Base-by-base conservation (phyloP, 2,888 invertebrate species). In the Pterostichus madidus region DNA sequence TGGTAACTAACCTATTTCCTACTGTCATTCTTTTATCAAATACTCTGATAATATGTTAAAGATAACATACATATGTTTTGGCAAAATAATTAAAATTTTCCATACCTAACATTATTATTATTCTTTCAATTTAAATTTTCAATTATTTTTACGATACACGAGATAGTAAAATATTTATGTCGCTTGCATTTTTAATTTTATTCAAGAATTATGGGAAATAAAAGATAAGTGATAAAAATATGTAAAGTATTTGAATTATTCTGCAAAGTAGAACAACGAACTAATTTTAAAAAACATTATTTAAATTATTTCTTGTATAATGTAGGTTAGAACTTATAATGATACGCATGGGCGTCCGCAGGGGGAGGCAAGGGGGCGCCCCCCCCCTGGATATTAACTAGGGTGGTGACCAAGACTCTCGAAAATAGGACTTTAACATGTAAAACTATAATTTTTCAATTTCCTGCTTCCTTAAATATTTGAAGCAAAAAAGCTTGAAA, bases 1-100 rank as follows among this genome's bases (percentile, higher is more conserved):
- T 56, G 77, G 77, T 56, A 8, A 35, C 31, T 76, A 75, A 77
- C 35, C 53, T n/a, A 56, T 77, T 35, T 77, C 56, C 77, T 77
- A 77, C 39, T 77, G 56, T 77, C 77, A 76, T 17, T 56, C 7
- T 56, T 13, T 17, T 76, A 13, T 24, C 52, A 49, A 15, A 75
- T 52, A 8, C 39, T 35, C 8, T 53, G 52, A 31, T 56, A 56
- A 56, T 13, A 56, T 56, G 31, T 24, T 56, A n/a, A 39, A 56
- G 56, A 56, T 56, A 17, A 17, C 15, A 17, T 6, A 56, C 49
- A 13, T n/a, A n/a, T 49, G 11, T 49, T 49, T 49, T 49, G 13
- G 6, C 39, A 39, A 39, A 3, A 49, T 8, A 49, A 11, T 49
- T 49, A 49, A 6, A 49, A 49, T 49, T 49, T 49, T 49, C 49